Base-by-base conservation (phyloP, 1,140 invertebrate species). In the Mercenaria mercenaria region DNA sequence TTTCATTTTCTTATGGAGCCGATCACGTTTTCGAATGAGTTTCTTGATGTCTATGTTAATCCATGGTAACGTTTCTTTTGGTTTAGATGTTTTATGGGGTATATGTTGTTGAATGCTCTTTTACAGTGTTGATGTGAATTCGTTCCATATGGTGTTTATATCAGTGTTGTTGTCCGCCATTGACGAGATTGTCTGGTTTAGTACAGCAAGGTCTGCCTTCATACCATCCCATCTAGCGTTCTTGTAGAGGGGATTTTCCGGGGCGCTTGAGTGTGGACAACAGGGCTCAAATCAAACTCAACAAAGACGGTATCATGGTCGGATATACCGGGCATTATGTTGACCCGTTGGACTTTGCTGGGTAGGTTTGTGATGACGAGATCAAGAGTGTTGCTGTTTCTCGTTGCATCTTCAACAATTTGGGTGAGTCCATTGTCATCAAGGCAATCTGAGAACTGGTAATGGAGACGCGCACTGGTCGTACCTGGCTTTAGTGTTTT, bases 191-290 rank as follows among this genome's bases (percentile, higher is more conserved):
- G 32, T 59, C 47, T 81, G 26, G 41, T 79, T 2, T 20, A 64
- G 23, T 39, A 13, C 8, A 18, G 64, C 67, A 6, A 69, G 43
- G 10, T 89, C 43, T 29, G 37, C 32, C 41, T 74, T 43, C 52
- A 77, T 69, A 20, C 32, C 67, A 15, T 88, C 72, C 79, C 67
- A 91, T 47, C 79, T 50, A 29, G 86, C 90, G 26, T 91, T 91
- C 34, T 61, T 80, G 41, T 89, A 91, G 11, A 89, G n/a, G 86
- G 81, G 6, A 89, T 91, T 26, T 69, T 50, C 10, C 80, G 29
- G 39, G 47, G 85, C 11, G 39, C 47, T 67, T 82, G 61, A 37
- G 83, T 74, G 20, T 74, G 52, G 39, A 4, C 23, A 1, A 52
- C 32, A 26, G 80, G 50, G 10, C 41, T 47, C 20, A 52, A 81